Conservation (phyloP, 2,888 invertebrate genomes). For the Trisateles emortualis region DNA sequence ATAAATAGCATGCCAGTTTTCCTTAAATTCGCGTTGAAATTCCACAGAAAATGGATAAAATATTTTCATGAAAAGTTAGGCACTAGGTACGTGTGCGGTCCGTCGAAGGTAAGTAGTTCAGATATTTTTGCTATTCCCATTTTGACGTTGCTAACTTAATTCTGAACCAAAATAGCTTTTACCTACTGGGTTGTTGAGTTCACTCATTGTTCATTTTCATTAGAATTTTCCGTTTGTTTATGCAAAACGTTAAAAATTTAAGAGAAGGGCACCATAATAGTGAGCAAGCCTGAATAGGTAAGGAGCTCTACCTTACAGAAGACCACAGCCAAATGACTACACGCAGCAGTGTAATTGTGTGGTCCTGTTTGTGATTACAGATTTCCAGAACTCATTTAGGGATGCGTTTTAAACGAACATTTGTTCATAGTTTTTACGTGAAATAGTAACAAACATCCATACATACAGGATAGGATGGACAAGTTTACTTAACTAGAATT, state of each 20-base stretch:
- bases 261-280: no score
- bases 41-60: conserved; percentile 24
- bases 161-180: background rate
- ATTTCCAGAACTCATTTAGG: no score
- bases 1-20: conserved; percentile 30
- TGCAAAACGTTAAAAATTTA: no score
- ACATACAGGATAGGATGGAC: background rate
- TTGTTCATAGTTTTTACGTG: no score
- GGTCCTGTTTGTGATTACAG: no score
- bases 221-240: no score
- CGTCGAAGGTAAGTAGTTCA: background rate
- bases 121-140: conserved; percentile 2
- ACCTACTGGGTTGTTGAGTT: background rate
- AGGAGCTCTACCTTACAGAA: no score
- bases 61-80: conserved; percentile 25
- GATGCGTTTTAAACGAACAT: no score
- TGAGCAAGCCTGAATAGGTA: no score
- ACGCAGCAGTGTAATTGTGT: no score
- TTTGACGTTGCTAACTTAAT: background rate
- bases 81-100: background rate
- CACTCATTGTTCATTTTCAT: background rate
- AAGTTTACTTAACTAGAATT: conserved; percentile 21
- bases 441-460: no score
- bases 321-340: no score
- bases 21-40: conserved; percentile 14